A percentile compares a stretch with the other conserved stretches of the same genome.
Conservation (phyloP, 2,113 vertebrate species). For the Bagarius yarrelli region DNA sequence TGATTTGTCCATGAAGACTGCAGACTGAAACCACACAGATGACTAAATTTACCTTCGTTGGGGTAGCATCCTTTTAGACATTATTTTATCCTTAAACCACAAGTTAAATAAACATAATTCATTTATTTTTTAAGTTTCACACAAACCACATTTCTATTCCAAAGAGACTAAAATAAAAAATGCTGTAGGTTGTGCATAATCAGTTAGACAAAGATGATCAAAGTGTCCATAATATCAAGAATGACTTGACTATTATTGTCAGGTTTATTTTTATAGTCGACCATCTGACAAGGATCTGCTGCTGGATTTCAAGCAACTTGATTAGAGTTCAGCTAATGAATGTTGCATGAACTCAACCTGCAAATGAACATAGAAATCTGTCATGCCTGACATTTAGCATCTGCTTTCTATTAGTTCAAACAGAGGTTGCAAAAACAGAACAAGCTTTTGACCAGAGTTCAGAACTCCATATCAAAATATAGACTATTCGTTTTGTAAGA, state of each 20-base stretch:
- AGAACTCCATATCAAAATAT: background rate
- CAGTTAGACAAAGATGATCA: background rate
- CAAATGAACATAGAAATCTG: background rate
- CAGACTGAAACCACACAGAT: constrained; percentile 28
- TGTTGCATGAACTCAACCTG: background rate
- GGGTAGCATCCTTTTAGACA: background rate
- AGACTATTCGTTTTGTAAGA: background rate
- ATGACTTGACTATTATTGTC: background rate
- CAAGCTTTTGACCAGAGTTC: background rate
- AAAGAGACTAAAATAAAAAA: background rate
- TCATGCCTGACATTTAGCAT: background rate
- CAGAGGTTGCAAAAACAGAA: background rate
- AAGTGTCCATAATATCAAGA: background rate
- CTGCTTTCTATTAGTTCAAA: background rate
- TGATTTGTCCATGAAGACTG: constrained; percentile 27
- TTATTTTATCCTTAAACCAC: constrained; percentile 17
- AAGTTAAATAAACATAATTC: constrained; percentile 12
- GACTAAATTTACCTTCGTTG: constrained; percentile 16
- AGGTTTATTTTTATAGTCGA: background rate
- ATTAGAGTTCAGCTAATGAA: background rate
- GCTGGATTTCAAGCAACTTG: background rate
- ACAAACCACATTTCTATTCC: background rate
- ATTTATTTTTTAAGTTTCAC: background rate
- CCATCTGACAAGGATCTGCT: background rate
- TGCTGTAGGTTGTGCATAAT: background rate